Evolutionary conservation across 2,797 vertebrate genomes (phyloP), one percentile per base, ranked within the genome.

Genomic region (Rhinogobio ventralis): DNA sequence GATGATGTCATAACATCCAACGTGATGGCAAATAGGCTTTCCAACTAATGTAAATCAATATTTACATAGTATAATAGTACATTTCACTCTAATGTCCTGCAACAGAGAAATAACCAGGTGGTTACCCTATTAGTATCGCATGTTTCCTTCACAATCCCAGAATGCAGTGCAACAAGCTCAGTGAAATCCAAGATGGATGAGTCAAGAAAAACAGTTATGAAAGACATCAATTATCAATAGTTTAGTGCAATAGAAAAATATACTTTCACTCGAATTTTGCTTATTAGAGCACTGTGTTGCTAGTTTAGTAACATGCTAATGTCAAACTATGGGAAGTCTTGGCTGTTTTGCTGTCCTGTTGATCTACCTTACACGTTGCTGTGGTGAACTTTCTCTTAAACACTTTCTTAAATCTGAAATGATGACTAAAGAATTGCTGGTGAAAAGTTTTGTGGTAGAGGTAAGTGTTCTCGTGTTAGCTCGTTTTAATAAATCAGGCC

Each of bases 311-410:
- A 55, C 30, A 55, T 55, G 20, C 20, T n/a, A 55, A 75, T 36
- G 11, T 55, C 30, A 75, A 55, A 55, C 30, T 36, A 20, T 14
- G 72, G 45, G 51, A 53, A 88, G 85, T 89, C 85, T 89, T 90
- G 86, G 92, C 91, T 68, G 73, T 83, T 90, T 62, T 71, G 71
- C 20, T 85, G 80, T 72, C 85, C 85, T 87, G 77, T 89, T 86
- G 82, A 53, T 82, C 85, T 42, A 87, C 92, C 92, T 91, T 93
- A 94, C 92, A 92, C 91, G 88, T 83, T 14, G 88, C 87, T 30
- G 68, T 60, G 78, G 86, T 89, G 87, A 79, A 81, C 15, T 10
- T 81, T 84, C 57, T 79, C 45, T 67, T 77, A 83, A 67, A 83
- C 88, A 13, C 23, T 51, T 88, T 90, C 57, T 86, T 86, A 89